Evolutionary conservation across 2,113 vertebrate genomes (phyloP), one percentile per base, ranked within the genome.

Genomic region (Neopipo cinnamomea): DNA sequence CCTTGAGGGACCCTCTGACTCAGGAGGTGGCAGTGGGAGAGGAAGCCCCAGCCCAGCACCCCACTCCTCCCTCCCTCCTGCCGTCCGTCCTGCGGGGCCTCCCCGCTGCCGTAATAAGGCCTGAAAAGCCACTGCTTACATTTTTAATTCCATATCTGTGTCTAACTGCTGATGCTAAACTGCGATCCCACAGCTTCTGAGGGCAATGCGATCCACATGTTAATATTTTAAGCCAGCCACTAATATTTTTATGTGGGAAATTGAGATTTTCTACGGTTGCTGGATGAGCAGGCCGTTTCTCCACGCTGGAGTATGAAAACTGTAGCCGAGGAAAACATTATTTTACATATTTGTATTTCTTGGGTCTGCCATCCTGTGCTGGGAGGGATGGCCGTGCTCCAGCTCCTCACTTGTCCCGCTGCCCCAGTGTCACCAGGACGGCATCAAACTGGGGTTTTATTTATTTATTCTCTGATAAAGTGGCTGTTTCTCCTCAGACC

Each of bases 201-300:
- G 95, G 96, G 91, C 97, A 96, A 91, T 91, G 88, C 71, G 46
- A 95, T 91, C 95, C 95, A 91, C 96, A 81, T 95, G 95, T 97
- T 97, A 96, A 96, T 97, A 97, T 97, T 95, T 97, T 96, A 97
- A 97, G 95, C 96, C 92, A 93, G 85, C 66, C 96, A 87, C 97
- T 97, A 96, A 97, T 97, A 96, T 97, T 97, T 97, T 97, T 97
- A 97, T 97, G 96, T 97, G 97, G 91, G 97, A 97, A 97, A 97
- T 96, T 6, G 95, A 91, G 90, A 97, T 97, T 97, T 96, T 97
- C 95, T 96, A 96, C 74, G 94, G 81, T 96, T 82, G 95, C 81
- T 85, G 90, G 90, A 95, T 96, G 94, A 97, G 94, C 94, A 92
- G 91, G 76, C 78, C 82, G 9, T 96, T 96, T 96, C 63, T 96